Evolutionary conservation across 2,797 vertebrate species (phyloP), one percentile per base, ranked within the genome.

Genomic region (Pelodytes ibericus): DNA sequence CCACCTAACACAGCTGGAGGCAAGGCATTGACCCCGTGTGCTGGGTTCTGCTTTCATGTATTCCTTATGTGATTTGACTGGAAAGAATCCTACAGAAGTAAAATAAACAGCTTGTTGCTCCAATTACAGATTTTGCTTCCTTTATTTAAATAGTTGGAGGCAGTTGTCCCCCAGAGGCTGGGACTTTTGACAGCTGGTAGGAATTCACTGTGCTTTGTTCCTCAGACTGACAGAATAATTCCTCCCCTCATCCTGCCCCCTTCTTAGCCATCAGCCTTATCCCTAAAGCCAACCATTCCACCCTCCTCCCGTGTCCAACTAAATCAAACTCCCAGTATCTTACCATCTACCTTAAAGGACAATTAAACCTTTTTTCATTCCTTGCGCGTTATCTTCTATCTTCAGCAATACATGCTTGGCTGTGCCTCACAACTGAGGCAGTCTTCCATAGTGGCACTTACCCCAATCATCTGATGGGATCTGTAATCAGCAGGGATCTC

Each of bases 61-160:
- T 10, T 62, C 44, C 29, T 44, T 9, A 4, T 51, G 29, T n/a
- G 36, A 24, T 51, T 25, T 25, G 27, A 27, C 27, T 63, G 11
- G 29, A n/a, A 62, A 39, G 59, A 25, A 33, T 25, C 2, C 59
- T 22, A 29, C 41, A 49, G 71, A 63, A 72, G 44, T 62, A 31
- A 72, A 53, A 72, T 72, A 62, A 72, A 66, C 72, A 74, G 30
- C 61, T 73, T 65, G 33, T 66, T 66, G 51, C 72, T 67, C 11
- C n/a, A 74, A 67, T 66, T 73, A 66, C 25, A 51, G 72, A 74
- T 66, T 74, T 66, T 44, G 72, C 72, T 66, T 74, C 58, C 70
- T 72, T 72, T 72, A 72, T 63, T 72, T 62, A 72, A 72, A 72
- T 72, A 36, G 41, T 63, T 63, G 71, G 59, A 72, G 71, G 59